Base-by-base conservation (phyloP, 1,140 invertebrate species). In the Trichonephila clavipes region DNA sequence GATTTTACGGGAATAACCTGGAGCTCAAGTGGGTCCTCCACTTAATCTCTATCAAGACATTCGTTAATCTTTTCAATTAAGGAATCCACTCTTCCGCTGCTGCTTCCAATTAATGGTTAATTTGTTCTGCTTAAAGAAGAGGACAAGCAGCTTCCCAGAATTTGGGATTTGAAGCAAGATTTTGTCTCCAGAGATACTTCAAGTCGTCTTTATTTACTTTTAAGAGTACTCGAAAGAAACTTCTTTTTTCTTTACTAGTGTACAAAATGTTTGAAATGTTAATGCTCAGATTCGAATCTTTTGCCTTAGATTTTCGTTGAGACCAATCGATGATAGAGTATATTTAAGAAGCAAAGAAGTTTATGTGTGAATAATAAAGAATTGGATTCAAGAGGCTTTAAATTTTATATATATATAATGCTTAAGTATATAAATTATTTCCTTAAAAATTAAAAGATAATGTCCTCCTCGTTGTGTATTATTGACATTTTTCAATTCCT, bases 101-200 rank as follows among this genome's bases (percentile, higher is more conserved):
- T 51, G 51, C 82, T 21, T 85, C 58, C 82, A 85, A 85, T 85
- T 85, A 85, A 85, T 85, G 82, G 82, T 85, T 85, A 85, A 59
- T 85, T 58, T 85, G 82, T 24, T 12, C 40, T 19, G 58, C 82
- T 85, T 85, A 8, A 85, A n/a, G 12, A n/a, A 34, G n/a, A 28
- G 34, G 34, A 83, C 51, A 83, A 44, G 51, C 44, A 85, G 24
- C 28, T 77, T 77, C 24, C 14, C 69, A 72, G 24, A 24, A 72
- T 28, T 24, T 72, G 24, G 18, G 28, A 77, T 34, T 77, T 7
- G 69, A 77, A 34, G 69, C 28, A 14, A 12, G 0, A 8, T 0
- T 24, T 21, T 21, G 21, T n/a, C 64, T 28, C 69, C 12, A 18
- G 69, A 40, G 28, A 77, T 24, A n/a, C 24, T 24, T 8, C 7